Percentiles rank a stretch among this genome's conserved stretches.
Evolutionary conservation across 2,888 invertebrate species (phyloP).

Genomic region (Chrysolina oricalcia): DNA sequence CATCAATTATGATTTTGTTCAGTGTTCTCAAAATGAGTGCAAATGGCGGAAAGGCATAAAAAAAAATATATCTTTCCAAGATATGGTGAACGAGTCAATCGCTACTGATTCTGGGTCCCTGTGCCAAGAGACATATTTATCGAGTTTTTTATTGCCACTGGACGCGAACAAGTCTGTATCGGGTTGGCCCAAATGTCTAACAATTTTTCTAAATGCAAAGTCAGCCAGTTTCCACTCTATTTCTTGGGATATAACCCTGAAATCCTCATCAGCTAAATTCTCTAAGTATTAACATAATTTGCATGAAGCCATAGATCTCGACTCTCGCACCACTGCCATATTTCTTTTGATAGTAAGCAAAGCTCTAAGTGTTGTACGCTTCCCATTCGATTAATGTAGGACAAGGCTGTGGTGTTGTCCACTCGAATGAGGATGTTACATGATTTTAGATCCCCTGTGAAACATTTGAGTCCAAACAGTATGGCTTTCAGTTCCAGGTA

Average conservation of each 20-base stretch:
- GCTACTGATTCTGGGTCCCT: constrained; percentile 52
- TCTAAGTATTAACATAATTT: constrained; percentile 43
- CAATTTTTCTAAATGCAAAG: constrained; percentile 8
- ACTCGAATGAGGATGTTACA: constrained; percentile 48
- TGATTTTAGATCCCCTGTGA: constrained; percentile 37
- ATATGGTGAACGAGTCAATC: constrained; percentile 58
- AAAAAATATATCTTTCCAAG: constrained; percentile 38
- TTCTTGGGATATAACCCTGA: constrained; percentile 43
- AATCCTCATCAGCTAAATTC: constrained; percentile 26
- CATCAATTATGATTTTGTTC: constrained; percentile 58
- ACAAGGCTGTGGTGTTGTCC: constrained; percentile 47
- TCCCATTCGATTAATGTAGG: constrained; percentile 49
- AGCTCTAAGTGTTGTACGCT: constrained; percentile 42
- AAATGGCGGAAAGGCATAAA: no score
- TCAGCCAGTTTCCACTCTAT: constrained; percentile 48
- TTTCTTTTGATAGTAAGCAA: constrained; percentile 47
- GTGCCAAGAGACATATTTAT: constrained; percentile 53
- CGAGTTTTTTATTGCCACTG: constrained; percentile 29
- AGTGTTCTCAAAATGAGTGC: constrained; percentile 53
- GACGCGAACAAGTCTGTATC: constrained; percentile 42
- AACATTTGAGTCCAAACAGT: constrained; percentile 48
- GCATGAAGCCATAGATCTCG: constrained; percentile 44
- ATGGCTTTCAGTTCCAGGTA: no score
- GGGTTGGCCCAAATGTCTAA: constrained; percentile 26
- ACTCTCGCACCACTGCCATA: constrained; percentile 54